Evolutionary conservation across 2,888 invertebrate species (phyloP), one percentile per base, ranked within the genome.

Genomic region (Meta bourneti): DNA sequence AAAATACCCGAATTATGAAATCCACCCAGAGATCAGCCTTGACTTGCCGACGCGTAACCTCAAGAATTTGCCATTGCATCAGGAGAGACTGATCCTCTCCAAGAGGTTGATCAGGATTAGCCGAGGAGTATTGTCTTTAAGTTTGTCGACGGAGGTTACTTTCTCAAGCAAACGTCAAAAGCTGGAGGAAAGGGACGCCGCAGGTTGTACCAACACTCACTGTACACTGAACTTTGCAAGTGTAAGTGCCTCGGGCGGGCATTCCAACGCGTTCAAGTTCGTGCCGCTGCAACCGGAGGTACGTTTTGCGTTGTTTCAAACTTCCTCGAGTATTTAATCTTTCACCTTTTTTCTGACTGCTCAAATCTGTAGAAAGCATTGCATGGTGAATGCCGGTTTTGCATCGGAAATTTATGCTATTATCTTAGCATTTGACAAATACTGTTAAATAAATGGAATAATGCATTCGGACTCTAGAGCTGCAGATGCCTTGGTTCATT

Each of bases 221-320:
- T 90, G 85, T 90, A 81, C 90, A 86, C 81, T 91, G 90, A 91
- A 91, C 90, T 91, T 91, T 86, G 70, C 9, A 75, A 72, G 54
- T 19, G 34, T 34, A 4, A 72, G 51, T 34, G 86, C 90, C 90
- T 52, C n/a, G 69, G 77, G 86, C 83, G 34, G 20, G 80, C 81
- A 91, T 91, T 91, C 90, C 90, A 86, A 20, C 52, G 90, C 90
- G 90, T 91, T 90, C 90, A 86, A 85, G 80, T 90, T 85, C 87
- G 87, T 87, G 90, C 85, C 81, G 74, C 81, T 70, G 80, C 85
- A 85, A 81, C 90, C 86, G 90, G 90, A 90, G 90, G 90, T 90
- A 71, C 80, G 49, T 75, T 72, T 54, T 51, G 90, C 86, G 82
- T 84, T 75, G 90, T 74, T 90, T 86, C 90, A 84, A 74, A 90